These are phyloP conservation scores for Gonioctena quinquepunctata DNA, from an alignment of 1,140 invertebrate species.

Conservation along the genomic window DNA sequence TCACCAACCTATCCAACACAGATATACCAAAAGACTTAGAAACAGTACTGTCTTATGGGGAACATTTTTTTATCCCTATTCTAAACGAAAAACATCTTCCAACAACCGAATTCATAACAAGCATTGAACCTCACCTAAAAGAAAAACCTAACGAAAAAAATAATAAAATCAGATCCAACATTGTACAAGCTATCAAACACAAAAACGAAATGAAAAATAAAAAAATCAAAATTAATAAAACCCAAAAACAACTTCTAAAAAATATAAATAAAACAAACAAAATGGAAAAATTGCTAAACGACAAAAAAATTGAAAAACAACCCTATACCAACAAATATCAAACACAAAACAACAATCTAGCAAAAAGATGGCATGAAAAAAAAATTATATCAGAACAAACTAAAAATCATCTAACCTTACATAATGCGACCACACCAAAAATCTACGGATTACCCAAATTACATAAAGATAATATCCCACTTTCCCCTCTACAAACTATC, in stretches of 20 bases:
- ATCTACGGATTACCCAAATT: background rate
- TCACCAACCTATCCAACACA: background rate
- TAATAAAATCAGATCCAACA: too few relatives aligned
- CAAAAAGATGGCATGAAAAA: background rate
- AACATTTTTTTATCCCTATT: background rate
- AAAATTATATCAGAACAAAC: background rate
- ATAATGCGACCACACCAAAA: background rate
- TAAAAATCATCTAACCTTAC: background rate
- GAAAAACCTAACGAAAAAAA: background rate
- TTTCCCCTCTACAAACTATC: background rate
- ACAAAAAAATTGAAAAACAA: background rate
- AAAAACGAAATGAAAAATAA: background rate
- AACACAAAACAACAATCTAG: background rate
- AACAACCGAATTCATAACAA: background rate
- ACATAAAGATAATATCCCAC: background rate
- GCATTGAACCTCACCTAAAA: background rate
- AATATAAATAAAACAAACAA: background rate
- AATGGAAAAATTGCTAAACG: too few relatives aligned
- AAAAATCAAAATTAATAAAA: background rate
- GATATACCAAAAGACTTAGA: background rate
- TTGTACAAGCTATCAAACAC: background rate
- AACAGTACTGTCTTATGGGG: background rate
- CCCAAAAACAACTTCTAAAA: background rate
- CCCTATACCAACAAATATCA: background rate
- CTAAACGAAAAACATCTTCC: background rate